Percentiles rank a stretch among this genome's conserved stretches.
phyloP scores from a whole-genome alignment of 2,888 invertebrate species.

The Agrochola lychnidis region DNA sequence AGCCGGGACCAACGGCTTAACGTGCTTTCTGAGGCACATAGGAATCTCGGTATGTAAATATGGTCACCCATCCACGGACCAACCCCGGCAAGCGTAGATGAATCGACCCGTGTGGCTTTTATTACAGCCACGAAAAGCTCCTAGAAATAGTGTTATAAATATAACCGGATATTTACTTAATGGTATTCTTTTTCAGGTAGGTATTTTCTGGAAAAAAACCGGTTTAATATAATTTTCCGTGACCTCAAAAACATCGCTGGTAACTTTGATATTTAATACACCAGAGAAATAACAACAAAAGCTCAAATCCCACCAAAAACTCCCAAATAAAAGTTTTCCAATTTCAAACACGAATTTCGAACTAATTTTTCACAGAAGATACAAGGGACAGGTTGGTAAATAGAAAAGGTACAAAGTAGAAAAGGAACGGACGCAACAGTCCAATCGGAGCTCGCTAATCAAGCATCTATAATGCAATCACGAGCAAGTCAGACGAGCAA shows the following conservation, averaged over 20 bases:
- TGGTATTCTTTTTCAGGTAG: background rate
- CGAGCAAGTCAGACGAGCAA: conserved; percentile 28
- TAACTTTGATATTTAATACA: conserved; percentile 19
- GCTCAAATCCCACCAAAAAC: conserved; percentile 9
- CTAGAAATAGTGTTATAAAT: no score
- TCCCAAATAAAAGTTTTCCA: conserved; percentile 30
- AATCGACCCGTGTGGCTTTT: no score
- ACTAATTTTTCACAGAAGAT: conserved; percentile 46
- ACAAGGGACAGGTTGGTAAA: conserved; percentile 27
- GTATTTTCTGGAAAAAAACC: background rate
- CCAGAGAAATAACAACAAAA: conserved; percentile 5
- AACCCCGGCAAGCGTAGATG: no score
- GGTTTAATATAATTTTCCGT: no score
- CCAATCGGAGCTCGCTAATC: conserved; percentile 58
- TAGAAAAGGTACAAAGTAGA: conserved; percentile 22
- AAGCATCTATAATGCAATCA: conserved; percentile 59
- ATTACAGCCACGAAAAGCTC: no score
- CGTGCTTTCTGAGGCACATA: no score
- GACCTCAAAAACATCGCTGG: background rate
- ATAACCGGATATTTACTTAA: background rate
- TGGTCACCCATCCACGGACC: no score
- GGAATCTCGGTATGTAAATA: no score
- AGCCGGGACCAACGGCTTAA: no score
- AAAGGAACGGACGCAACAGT: conserved; percentile 37
- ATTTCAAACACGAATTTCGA: conserved; percentile 27